Percentiles rank a stretch among this genome's conserved stretches.
Evolutionary conservation across 2,888 invertebrate genomes (phyloP).

Genomic region (Glaucopsyche alexis): DNA sequence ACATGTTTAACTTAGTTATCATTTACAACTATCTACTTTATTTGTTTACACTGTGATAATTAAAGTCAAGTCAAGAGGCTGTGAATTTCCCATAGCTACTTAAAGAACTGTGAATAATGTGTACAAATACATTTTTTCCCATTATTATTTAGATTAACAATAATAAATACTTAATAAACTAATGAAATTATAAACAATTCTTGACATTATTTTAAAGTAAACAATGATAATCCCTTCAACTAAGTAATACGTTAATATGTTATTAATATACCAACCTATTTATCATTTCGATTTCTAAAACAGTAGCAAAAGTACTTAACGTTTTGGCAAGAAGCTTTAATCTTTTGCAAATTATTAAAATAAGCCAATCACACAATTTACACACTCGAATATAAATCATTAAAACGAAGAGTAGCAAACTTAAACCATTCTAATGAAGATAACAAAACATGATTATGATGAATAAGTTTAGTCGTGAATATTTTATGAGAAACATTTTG

Average conservation of each 20-base stretch:
- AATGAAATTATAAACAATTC: background rate
- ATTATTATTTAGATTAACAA: too few relatives aligned
- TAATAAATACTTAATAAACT: background rate
- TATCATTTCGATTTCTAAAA: too few relatives aligned
- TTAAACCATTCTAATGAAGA: background rate
- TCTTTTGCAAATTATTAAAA: conserved; percentile 6
- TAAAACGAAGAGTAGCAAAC: background rate
- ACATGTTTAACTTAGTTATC: conserved; percentile 18
- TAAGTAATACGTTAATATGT: too few relatives aligned
- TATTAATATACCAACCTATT: too few relatives aligned
- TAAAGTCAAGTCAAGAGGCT: background rate
- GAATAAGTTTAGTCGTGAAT: background rate
- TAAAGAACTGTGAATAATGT: background rate
- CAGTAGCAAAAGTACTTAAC: background rate
- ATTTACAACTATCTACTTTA: conserved; percentile 23
- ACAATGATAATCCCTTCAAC: too few relatives aligned
- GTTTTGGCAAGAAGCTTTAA: background rate
- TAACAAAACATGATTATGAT: background rate
- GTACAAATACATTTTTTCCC: background rate
- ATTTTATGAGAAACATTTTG: background rate
- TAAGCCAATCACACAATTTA: conserved; percentile 16
- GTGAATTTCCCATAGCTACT: conserved; percentile 15
- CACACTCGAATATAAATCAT: background rate
- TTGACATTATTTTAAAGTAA: too few relatives aligned
- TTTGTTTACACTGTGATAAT: conserved; percentile 23